These are phyloP conservation scores for Hyaena hyaena DNA, from an alignment of 2,113 vertebrate species.

Conservation along the genomic window DNA sequence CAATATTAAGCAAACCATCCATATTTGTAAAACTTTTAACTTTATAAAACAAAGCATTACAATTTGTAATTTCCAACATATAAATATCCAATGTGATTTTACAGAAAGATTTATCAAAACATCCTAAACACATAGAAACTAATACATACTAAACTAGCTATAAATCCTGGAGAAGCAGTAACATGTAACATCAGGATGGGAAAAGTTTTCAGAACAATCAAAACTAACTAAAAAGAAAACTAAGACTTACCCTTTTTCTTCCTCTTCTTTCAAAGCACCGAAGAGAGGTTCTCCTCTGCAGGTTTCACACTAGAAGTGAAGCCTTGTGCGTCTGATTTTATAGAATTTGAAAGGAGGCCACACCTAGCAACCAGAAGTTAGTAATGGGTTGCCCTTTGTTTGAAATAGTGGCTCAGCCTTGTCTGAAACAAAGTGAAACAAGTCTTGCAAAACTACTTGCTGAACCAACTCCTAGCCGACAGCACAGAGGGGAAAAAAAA, in stretches of 20 bases:
- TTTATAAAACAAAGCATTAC: slow-evolving; percentile 6
- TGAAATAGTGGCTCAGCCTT: slow-evolving; percentile 52
- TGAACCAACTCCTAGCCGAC: slow-evolving; percentile 34
- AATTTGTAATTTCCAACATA: background rate
- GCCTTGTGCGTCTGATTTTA: slow-evolving; percentile 70
- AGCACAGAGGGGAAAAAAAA: slow-evolving; percentile 28
- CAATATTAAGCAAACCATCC: background rate
- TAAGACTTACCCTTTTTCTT: slow-evolving; percentile 78
- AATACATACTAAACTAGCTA: too few relatives aligned
- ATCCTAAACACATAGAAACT: background rate
- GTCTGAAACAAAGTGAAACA: slow-evolving; percentile 70
- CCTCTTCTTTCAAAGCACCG: slow-evolving; percentile 2
- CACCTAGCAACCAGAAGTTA: slow-evolving; percentile 86
- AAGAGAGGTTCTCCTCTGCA: background rate
- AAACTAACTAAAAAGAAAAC: background rate
- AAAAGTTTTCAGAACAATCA: slow-evolving; percentile 42
- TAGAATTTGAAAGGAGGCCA: slow-evolving; percentile 69
- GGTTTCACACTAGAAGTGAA: background rate
- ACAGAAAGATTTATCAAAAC: slow-evolving; percentile 39
- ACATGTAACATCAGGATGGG: background rate
- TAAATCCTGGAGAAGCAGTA: background rate
- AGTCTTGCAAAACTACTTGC: slow-evolving; percentile 78
- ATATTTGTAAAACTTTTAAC: background rate
- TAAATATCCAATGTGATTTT: background rate
- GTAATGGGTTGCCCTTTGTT: slow-evolving; percentile 69